These are phyloP conservation scores for Hemaris fuciformis DNA, from an alignment of 2,888 invertebrate genomes.

Conservation along the genomic window DNA sequence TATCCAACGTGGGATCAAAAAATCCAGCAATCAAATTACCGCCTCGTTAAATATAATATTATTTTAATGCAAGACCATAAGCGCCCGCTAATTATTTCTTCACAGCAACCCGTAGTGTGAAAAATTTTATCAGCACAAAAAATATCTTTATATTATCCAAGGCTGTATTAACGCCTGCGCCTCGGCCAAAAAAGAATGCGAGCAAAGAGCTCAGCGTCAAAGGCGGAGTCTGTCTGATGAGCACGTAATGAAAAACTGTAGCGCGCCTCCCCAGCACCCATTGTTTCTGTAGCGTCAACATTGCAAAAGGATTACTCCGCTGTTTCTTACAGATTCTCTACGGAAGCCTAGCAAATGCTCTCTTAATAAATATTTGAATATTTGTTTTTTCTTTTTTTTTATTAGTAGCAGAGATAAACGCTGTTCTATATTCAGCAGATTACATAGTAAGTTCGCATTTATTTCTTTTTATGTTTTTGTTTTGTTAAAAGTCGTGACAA, in stretches of 20 bases:
- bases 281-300: background rate
- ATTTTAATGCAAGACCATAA: background rate
- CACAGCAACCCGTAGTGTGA: background rate
- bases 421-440: too few species aligned
- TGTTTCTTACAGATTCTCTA: constrained; percentile 1
- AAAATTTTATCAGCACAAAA: background rate
- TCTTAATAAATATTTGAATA: background rate
- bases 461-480: too few species aligned
- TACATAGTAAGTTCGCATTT: too few species aligned
- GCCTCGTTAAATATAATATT: background rate
- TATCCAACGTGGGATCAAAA: too few species aligned
- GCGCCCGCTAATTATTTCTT: background rate
- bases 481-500: too few species aligned
- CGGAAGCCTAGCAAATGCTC: background rate
- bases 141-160: background rate
- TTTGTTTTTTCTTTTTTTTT: background rate
- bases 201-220: background rate
- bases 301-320: background rate
- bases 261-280: background rate
- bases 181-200: background rate
- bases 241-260: constrained; percentile 5
- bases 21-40: background rate
- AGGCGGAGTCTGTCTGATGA: background rate
- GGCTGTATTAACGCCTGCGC: background rate
- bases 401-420: background rate